Evolutionary conservation across 2,888 invertebrate species (phyloP).

Genomic region (Plagiodera versicolora): DNA sequence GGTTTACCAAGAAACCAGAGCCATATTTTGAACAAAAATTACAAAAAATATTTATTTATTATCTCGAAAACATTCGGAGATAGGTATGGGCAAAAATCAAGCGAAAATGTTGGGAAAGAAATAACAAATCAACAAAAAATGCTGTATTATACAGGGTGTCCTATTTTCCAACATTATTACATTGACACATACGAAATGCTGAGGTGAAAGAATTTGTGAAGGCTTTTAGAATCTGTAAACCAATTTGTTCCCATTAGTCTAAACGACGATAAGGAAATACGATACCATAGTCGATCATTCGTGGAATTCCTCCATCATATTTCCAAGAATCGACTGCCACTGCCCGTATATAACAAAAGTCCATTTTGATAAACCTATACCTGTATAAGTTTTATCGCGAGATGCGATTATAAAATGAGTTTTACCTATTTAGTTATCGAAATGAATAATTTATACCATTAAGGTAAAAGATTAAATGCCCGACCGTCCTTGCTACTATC

Average conservation of each 20-base stretch:
- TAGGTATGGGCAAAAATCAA: too few relatives aligned
- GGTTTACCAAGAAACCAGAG: too few relatives aligned
- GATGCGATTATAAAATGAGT: constrained; percentile 51
- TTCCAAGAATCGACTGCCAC: constrained; percentile 3
- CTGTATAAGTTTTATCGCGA: constrained; percentile 25
- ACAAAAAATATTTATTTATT: too few relatives aligned
- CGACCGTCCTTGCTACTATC: constrained; percentile 51
- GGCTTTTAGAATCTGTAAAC: neutral
- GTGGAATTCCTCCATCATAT: neutral
- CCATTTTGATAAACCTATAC: constrained; percentile 33
- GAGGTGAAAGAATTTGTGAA: neutral
- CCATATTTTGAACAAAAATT: too few relatives aligned
- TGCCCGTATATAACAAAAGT: constrained; percentile 26
- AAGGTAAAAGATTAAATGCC: constrained; percentile 53
- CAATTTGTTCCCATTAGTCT: neutral
- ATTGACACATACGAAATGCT: too few relatives aligned
- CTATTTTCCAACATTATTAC: too few relatives aligned
- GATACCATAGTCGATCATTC: neutral
- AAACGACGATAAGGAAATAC: neutral
- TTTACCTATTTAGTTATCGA: constrained; percentile 53
- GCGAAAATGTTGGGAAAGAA: too few relatives aligned
- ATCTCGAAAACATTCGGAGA: too few relatives aligned
- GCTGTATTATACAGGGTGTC: too few relatives aligned
- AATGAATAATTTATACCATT: constrained; percentile 54
- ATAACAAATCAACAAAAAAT: too few relatives aligned